Conservation (phyloP, 2,888 invertebrate species). For the Uloborus plumipes region DNA sequence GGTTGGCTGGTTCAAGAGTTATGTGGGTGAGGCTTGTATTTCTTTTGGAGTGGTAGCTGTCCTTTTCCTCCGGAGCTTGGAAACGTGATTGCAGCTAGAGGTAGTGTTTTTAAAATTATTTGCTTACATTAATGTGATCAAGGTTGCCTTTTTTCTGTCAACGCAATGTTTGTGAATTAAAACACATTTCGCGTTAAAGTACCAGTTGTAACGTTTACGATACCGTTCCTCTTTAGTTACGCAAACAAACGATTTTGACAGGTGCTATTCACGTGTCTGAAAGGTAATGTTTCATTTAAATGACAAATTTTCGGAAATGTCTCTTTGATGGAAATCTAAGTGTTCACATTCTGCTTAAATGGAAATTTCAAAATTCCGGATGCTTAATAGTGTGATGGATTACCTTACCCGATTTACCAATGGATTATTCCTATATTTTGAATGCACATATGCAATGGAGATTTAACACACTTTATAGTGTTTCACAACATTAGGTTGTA, state of each 20-base stretch:
- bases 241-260: slow-evolving; percentile 29
- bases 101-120: slow-evolving; percentile 55
- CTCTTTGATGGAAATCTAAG: too few relatives aligned
- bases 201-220: slow-evolving; percentile 11
- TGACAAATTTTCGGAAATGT: background rate
- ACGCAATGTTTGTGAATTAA: too few relatives aligned
- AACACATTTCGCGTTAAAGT: background rate
- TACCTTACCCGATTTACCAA: too few relatives aligned
- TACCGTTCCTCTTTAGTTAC: slow-evolving; percentile 1
- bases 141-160: background rate
- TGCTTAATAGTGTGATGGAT: too few relatives aligned
- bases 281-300: slow-evolving; percentile 13
- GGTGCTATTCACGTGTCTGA: slow-evolving; percentile 40
- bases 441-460: too few relatives aligned
- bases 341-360: too few relatives aligned
- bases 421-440: too few relatives aligned
- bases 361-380: too few relatives aligned
- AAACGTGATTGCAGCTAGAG: slow-evolving; percentile 53
- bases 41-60: slow-evolving; percentile 36
- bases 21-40: slow-evolving; percentile 64
- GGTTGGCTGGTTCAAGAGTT: slow-evolving; percentile 53
- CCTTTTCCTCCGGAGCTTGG: slow-evolving; percentile 39
- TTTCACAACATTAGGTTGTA: too few relatives aligned
- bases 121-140: slow-evolving; percentile 21
- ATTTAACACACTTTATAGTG: too few relatives aligned